Percentiles rank a stretch among this genome's conserved stretches.
Evolutionary conservation across 2,113 vertebrate genomes (phyloP).

Genomic region (Ciconia boyciana): DNA sequence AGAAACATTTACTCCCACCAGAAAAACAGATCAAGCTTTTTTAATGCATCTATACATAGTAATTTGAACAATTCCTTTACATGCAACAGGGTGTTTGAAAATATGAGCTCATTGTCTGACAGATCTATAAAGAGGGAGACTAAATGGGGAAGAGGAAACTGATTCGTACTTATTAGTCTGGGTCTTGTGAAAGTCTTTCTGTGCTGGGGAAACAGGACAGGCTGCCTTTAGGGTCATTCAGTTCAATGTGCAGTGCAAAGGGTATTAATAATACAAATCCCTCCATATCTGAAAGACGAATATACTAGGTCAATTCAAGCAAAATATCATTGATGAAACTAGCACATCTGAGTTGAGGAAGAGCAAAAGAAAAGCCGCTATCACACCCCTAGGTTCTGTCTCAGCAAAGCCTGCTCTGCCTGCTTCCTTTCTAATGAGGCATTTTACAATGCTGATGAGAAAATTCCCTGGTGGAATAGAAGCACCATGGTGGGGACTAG

Average conservation of each 20-base stretch:
- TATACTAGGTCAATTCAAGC: not conserved
- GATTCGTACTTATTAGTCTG: not conserved
- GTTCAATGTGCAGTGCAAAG: not conserved
- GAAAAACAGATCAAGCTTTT: constrained; percentile 6
- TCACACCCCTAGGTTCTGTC: not conserved
- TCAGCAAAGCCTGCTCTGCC: not conserved
- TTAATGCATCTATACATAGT: not conserved
- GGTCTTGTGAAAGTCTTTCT: not conserved
- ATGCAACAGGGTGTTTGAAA: not conserved
- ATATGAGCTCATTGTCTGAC: not conserved
- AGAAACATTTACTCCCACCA: not conserved
- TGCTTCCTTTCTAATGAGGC: constrained; percentile 9
- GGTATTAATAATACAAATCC: not conserved
- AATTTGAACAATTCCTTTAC: not conserved
- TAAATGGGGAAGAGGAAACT: not conserved
- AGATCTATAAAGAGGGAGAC: not conserved
- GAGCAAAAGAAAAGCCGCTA: not conserved
- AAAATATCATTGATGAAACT: not conserved
- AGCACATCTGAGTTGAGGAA: not conserved
- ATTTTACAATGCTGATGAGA: constrained; percentile 23
- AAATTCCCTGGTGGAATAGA: not conserved
- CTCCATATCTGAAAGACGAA: not conserved
- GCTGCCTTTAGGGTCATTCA: not conserved
- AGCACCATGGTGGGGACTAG: not conserved
- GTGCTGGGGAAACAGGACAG: not conserved